These are phyloP conservation scores for Cyprinodon diabolis DNA, from an alignment of 2,797 vertebrate genomes.

Conservation along the genomic window DNA sequence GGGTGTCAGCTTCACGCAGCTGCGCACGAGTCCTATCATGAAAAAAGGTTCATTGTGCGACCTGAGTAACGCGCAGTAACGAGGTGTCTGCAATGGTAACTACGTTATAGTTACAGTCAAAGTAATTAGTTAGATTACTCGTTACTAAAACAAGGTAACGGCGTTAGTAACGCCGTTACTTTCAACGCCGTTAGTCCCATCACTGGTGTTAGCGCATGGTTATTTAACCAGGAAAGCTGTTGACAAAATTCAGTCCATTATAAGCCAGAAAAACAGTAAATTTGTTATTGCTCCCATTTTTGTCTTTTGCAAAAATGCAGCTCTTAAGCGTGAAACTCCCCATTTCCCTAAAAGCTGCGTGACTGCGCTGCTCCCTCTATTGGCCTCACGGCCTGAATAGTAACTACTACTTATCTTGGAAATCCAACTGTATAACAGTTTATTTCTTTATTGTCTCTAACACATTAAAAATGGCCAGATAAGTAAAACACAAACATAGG, in stretches of 20 bases:
- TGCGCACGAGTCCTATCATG: too few species aligned
- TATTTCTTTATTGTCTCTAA: slow-evolving; percentile 57
- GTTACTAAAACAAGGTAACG: too few species aligned
- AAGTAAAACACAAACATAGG: slow-evolving; percentile 11
- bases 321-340: slow-evolving; percentile 32
- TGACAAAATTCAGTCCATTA: not conserved
- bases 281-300: slow-evolving; percentile 1
- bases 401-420: slow-evolving; percentile 52
- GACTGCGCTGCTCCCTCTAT: slow-evolving; percentile 34
- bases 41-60: too few species aligned
- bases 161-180: too few species aligned
- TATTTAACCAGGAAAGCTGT: not conserved
- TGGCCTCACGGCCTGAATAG: slow-evolving; percentile 49
- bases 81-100: too few species aligned
- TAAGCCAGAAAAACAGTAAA: not conserved
- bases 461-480: slow-evolving; percentile 18
- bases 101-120: too few species aligned
- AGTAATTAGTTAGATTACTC: too few species aligned
- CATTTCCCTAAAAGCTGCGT: slow-evolving; percentile 12
- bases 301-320: slow-evolving; percentile 34
- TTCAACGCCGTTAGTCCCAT: too few species aligned
- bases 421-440: slow-evolving; percentile 32
- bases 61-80: too few species aligned
- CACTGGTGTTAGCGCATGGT: not conserved
- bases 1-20: too few species aligned